Conservation (phyloP, 2,888 invertebrate genomes). For the Omphaloscelis lunosa region DNA sequence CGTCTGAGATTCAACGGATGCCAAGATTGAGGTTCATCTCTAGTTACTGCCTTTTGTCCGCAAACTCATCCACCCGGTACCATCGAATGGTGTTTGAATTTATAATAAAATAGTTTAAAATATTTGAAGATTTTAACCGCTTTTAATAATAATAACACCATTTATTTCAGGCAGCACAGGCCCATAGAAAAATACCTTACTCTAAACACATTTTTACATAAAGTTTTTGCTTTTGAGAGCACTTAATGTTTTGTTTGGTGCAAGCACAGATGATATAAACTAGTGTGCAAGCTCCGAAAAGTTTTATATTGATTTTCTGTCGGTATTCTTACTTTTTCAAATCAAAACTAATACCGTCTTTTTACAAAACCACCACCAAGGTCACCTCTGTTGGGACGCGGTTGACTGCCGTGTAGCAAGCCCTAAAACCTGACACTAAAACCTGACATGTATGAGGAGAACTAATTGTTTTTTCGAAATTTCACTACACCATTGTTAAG, state of each 20-base stretch:
- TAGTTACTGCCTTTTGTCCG: constrained; percentile 57
- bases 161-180: no score
- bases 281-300: not conserved
- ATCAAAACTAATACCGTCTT: not conserved
- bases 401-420: no score
- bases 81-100: constrained; percentile 50
- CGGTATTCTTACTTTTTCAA: not conserved
- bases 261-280: no score
- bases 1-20: not conserved
- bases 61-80: constrained; percentile 43
- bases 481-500: no score
- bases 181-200: no score
- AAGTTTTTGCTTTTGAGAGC: constrained; percentile 22
- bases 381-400: no score
- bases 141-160: no score
- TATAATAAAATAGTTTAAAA: constrained; percentile 46
- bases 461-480: not conserved
- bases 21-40: constrained; percentile 33
- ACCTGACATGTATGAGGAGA: no score
- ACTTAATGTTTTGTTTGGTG: not conserved
- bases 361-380: no score
- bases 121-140: constrained; percentile 32
- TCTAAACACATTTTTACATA: no score
- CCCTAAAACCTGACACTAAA: no score
- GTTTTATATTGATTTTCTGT: not conserved